A percentile compares a stretch with the other conserved stretches of the same genome.
Evolutionary conservation across 1,140 invertebrate species (phyloP).

Genomic region (Ephestia elutella): DNA sequence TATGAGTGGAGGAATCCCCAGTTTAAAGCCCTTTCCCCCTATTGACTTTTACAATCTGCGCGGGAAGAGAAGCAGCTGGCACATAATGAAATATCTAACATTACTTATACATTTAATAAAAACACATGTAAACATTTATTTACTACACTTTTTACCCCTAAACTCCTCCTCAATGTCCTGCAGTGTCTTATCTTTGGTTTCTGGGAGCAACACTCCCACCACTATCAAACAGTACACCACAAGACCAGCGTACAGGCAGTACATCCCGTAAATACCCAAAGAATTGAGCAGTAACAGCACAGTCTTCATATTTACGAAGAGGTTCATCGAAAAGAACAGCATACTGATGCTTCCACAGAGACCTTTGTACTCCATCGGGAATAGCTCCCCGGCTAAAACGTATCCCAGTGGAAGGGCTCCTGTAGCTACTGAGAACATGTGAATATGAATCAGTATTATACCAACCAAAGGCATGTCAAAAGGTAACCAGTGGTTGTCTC

Average conservation of each 20-base stretch:
- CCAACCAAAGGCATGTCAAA: constrained; percentile 21
- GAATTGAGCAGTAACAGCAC: constrained; percentile 18
- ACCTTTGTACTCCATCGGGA: constrained; percentile 29
- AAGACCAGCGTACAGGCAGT: constrained; percentile 21
- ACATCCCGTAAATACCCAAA: constrained; percentile 24
- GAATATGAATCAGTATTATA: constrained; percentile 21
- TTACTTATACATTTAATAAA: too few relatives aligned
- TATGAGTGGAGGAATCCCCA: too few relatives aligned
- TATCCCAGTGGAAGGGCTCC: constrained; percentile 28
- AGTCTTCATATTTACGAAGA: constrained; percentile 29
- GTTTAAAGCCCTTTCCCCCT: too few relatives aligned
- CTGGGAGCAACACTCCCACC: constrained; percentile 25
- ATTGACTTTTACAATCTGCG: too few relatives aligned
- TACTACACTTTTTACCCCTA: constrained; percentile 10
- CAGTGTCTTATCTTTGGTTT: constrained; percentile 38
- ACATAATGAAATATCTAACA: too few relatives aligned
- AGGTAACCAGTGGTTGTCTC: constrained; percentile 15
- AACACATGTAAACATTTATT: too few relatives aligned
- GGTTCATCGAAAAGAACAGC: constrained; percentile 21
- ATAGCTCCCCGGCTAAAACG: constrained; percentile 34
- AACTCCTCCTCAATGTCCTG: constrained; percentile 40
- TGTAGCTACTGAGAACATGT: constrained; percentile 29
- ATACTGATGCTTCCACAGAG: constrained; percentile 29
- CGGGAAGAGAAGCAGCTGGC: too few relatives aligned
- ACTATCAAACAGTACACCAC: constrained; percentile 22